Evolutionary conservation across 2,113 vertebrate species (phyloP).

Genomic region (Xiphias gladius): DNA sequence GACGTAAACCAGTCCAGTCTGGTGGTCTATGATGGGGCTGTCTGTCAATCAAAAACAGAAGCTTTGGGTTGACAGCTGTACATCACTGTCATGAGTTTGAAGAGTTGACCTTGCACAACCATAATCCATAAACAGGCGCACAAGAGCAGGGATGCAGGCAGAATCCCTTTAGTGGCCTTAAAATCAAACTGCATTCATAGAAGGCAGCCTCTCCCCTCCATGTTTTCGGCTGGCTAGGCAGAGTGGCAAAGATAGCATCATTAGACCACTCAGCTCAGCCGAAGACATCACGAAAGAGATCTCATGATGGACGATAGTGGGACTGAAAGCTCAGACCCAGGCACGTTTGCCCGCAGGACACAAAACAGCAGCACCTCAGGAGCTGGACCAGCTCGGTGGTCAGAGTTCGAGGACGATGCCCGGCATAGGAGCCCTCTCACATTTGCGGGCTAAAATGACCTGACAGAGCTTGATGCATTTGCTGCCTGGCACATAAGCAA

Average conservation of each 20-base stretch:
- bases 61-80: constrained; percentile 48
- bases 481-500: constrained; percentile 79
- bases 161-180: constrained; percentile 39
- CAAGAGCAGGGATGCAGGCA: neutral
- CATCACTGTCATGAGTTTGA: constrained; percentile 40
- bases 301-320: constrained; percentile 61
- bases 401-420: constrained; percentile 43
- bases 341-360: constrained; percentile 55
- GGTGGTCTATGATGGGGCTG: constrained; percentile 2
- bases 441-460: constrained; percentile 77
- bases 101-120: constrained; percentile 37
- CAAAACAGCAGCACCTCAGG: constrained; percentile 45
- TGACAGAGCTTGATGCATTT: constrained; percentile 79
- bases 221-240: constrained; percentile 21
- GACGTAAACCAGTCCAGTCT: constrained; percentile 28
- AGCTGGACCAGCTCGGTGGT: constrained; percentile 40
- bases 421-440: constrained; percentile 23
- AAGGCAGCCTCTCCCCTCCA: constrained; percentile 9
- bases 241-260: constrained; percentile 53
- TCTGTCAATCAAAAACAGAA: constrained; percentile 33
- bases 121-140: neutral
- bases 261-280: constrained; percentile 50
- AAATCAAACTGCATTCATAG: constrained; percentile 28
- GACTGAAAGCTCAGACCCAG: constrained; percentile 40
- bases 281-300: constrained; percentile 62